Conservation (phyloP, 2,888 invertebrate genomes). For the Yponomeuta sedellus region DNA sequence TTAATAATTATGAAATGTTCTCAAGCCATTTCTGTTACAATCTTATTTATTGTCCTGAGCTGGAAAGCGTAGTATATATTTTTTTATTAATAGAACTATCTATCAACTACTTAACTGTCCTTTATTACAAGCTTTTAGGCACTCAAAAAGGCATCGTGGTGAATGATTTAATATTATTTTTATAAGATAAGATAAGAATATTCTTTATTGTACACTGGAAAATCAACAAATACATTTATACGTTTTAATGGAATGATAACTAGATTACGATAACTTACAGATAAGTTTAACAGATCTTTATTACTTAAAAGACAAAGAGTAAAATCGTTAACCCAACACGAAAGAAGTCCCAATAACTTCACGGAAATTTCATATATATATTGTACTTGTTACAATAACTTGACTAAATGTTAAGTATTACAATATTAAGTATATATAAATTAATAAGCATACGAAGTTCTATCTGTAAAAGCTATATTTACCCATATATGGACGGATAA, state of each 20-base stretch:
- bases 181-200: too few species aligned
- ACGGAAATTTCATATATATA: background rate
- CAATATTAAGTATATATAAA: background rate
- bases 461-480: background rate
- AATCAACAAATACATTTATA: background rate
- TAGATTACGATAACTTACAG: background rate
- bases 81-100: background rate
- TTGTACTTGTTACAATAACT: slow-evolving; percentile 1
- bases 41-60: background rate
- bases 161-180: background rate
- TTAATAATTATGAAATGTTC: background rate
- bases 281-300: background rate
- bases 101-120: background rate
- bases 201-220: too few species aligned
- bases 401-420: background rate
- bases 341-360: background rate
- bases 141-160: background rate
- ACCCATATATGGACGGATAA: background rate
- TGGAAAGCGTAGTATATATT: background rate
- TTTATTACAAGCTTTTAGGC: background rate
- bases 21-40: background rate
- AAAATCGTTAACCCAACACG: background rate
- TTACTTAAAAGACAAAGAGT: background rate
- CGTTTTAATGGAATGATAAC: background rate
- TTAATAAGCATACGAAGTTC: background rate